Evolutionary conservation across 2,888 invertebrate genomes (phyloP).

Genomic region (Catotricha subobsoleta): DNA sequence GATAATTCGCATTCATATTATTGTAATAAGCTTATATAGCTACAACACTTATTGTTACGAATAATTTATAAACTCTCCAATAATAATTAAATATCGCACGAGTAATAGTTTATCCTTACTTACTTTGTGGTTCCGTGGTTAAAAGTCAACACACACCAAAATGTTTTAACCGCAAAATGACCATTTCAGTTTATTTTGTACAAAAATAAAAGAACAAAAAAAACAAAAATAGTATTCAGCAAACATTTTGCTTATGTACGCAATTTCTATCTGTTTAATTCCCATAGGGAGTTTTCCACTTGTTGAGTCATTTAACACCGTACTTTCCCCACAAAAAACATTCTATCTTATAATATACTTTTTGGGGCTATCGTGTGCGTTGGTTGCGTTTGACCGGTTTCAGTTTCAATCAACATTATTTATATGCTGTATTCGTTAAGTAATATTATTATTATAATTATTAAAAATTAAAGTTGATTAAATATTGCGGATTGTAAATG

Average conservation of each 20-base stretch:
- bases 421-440: background rate
- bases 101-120: no score
- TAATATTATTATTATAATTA: background rate
- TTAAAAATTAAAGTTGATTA: background rate
- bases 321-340: background rate
- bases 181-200: background rate
- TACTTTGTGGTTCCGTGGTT: no score
- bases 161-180: background rate
- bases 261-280: constrained; percentile 1
- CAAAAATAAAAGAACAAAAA: no score
- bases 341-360: no score
- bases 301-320: constrained; percentile 3
- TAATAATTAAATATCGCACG: no score
- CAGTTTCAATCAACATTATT: no score
- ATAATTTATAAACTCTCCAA: no score
- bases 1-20: no score
- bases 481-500: background rate
- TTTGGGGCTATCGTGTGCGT: no score
- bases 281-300: constrained; percentile 3
- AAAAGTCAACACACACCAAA: background rate
- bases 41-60: no score
- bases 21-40: no score
- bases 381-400: background rate
- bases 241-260: background rate
- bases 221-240: no score